Conservation (phyloP, 2,113 vertebrate species). For the Pao palembangensis region DNA sequence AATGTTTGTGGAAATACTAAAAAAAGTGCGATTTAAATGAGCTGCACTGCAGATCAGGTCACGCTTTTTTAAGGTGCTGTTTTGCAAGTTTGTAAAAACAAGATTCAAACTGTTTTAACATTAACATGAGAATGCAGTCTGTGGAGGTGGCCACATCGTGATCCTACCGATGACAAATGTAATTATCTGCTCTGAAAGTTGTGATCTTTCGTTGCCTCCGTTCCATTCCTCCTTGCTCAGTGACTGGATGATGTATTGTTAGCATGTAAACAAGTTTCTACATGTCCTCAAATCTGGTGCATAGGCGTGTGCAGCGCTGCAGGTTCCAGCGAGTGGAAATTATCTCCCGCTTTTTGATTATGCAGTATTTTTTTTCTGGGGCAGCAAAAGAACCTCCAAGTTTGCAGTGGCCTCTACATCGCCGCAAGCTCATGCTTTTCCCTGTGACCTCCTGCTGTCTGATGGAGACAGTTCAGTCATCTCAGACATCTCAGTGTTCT, state of each 20-base stretch:
- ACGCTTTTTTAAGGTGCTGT: not conserved
- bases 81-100: not conserved
- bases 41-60: not conserved
- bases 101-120: not conserved
- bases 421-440: conserved; percentile 24
- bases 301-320: not conserved
- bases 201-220: conserved; percentile 33
- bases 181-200: conserved; percentile 37
- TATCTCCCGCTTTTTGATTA: conserved; percentile 29
- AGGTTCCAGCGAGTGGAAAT: conserved; percentile 29
- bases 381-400: conserved; percentile 30
- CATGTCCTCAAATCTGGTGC: not conserved
- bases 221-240: conserved; percentile 20
- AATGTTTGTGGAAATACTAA: too few relatives aligned
- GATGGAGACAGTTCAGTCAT: not conserved
- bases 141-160: conserved; percentile 7
- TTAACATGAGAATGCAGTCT: not conserved
- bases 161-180: conserved; percentile 8
- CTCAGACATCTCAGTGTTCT: not conserved
- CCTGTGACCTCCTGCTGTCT: conserved; percentile 2
- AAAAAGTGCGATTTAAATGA: not conserved
- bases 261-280: not conserved
- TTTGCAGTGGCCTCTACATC: conserved; percentile 32
- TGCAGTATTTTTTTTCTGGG: conserved; percentile 31
- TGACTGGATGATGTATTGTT: not conserved